Base-by-base conservation (phyloP, 1,140 invertebrate genomes). In the Drosophila mayri region DNA sequence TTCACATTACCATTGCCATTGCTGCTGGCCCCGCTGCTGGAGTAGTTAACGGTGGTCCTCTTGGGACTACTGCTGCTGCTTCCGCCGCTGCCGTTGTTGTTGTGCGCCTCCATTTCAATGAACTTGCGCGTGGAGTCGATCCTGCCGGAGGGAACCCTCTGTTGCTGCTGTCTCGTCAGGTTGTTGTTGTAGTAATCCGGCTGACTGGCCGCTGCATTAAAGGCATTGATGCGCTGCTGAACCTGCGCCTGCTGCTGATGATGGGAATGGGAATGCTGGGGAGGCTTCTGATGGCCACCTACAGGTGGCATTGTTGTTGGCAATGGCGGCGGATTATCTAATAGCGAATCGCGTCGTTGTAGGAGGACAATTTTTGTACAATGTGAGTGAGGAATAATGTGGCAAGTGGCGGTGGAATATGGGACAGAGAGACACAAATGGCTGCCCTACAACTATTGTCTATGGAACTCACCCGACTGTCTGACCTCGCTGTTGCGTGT, bases 321-420 rank as follows among this genome's bases (percentile, higher is more conserved):
- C 78, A 93, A 84, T 79, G 92, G 92, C 76, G 92, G 92, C 76
- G 92, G 91, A 85, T 92, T 91, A 79, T 92, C 90, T 92, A 87
- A 76, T 74, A 64, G 49, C n/a, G 28, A 76, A 65, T 50, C 49
- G 57, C 66, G 30, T 54, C 30, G 68, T 67, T 67, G 40, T 49
- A 54, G 41, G 20, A 79, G 77, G 74, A 78, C 65, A 77, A 77
- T 76, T 76, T 71, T 47, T 55, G 35, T 54, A 71, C 54, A 73
- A 49, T 79, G 59, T 78, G 46, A 78, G 41, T 70, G 44, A 50
- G 47, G 67, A 43, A 28, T 28, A 68, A 68, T 76, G 57, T 75
- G 52, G 49, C 6, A 16, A 9, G 30, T 20, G 50, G 20, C 57
- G 37, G 44, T 64, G 58, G 70, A 18, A 62, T 18, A 38, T 52